phyloP scores from a whole-genome alignment of 1,140 invertebrate species.

The Papilio dardanus region DNA sequence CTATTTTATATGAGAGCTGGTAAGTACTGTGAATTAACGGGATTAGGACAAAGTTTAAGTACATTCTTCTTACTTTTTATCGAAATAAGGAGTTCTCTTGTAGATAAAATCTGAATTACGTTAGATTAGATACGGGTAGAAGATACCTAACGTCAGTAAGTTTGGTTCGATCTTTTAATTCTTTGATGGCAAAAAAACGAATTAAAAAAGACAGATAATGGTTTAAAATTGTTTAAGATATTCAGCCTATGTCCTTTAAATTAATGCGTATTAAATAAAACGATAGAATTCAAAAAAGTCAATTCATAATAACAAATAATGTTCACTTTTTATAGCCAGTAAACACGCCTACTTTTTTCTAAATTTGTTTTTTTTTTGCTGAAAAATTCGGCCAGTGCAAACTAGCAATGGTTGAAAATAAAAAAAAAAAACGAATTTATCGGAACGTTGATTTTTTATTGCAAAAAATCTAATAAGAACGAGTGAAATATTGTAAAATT shows the following conservation, averaged over 20 bases:
- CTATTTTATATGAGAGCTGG: too few relatives aligned
- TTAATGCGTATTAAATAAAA: too few relatives aligned
- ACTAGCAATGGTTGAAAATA: too few relatives aligned
- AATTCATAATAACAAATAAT: too few relatives aligned
- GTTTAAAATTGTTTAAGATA: too few relatives aligned
- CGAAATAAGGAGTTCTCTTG: neutral
- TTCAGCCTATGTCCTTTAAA: too few relatives aligned
- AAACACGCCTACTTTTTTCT: neutral
- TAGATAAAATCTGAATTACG: neutral
- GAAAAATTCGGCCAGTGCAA: neutral
- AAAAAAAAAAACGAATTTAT: neutral
- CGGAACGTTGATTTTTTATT: neutral
- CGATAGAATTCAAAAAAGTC: too few relatives aligned
- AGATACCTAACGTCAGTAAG: neutral
- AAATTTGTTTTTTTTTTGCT: neutral
- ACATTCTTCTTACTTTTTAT: neutral
- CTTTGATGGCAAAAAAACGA: neutral
- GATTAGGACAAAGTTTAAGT: neutral
- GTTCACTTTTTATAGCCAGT: too few relatives aligned
- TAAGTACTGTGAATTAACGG: too few relatives aligned
- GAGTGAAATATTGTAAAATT: constrained; percentile 11
- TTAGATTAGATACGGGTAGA: neutral
- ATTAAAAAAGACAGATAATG: neutral
- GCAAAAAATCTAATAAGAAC: neutral
- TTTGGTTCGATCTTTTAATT: neutral